Evolutionary conservation across 2,888 invertebrate species (phyloP), one percentile per base, ranked within the genome.

Genomic region (Drosophila macrospina): DNA sequence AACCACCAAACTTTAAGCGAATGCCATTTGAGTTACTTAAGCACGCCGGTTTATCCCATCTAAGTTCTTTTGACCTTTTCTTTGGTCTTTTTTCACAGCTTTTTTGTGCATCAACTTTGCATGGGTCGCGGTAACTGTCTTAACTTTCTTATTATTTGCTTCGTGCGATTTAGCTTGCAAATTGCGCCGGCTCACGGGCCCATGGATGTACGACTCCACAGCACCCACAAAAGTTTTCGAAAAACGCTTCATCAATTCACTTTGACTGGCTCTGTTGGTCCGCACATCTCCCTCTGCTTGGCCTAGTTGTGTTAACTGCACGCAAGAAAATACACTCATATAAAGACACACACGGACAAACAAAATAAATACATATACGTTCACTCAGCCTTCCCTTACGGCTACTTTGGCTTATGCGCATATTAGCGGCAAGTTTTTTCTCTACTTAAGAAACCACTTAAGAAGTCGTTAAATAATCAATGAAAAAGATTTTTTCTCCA

Each of bases 401-500:
- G 73, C 72, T 80, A 78, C 84, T 89, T 81, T 81, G 81, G 71
- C 82, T 85, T 89, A 89, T 90, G 89, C 89, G 90, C 89, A 89
- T 87, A 80, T 80, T 89, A 90, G 89, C 74, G 86, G 89, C 76
- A 89, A 89, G 85, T 90, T 87, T 87, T 89, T 86, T 88, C 82
- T 89, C 69, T 89, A 88, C 91, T 89, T 88, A 90, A 79, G 80
- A 88, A 91, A 91, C 90, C 91, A 91, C 91, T 91, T 91, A 91
- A 91, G 91, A 91, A 91, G 89, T 91, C 90, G 90, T 91, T 91
- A 91, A 91, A 91, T 91, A 91, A 91, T 91, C 91, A 91, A 91
- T 91, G 91, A 89, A 87, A 82, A 84, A 88, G 88, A 87, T 86
- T 90, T 83, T 68, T 48, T 11, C 61, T 39, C 15, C 50, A 41